Percentiles rank a stretch among this genome's conserved stretches.
Conservation (phyloP, 2,797 vertebrate species). For the Mus caroli region DNA sequence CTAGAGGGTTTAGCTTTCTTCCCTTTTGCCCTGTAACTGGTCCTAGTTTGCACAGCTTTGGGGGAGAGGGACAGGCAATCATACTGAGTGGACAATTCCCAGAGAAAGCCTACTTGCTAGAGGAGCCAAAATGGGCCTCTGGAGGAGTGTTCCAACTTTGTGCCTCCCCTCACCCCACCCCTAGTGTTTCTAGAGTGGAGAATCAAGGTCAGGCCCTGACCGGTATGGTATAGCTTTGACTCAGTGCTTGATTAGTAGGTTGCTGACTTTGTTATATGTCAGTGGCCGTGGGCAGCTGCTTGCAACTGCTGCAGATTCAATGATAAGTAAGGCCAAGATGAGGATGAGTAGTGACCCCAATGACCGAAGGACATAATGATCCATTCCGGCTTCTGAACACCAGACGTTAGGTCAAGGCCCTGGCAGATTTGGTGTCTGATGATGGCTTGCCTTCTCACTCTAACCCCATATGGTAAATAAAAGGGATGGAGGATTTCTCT, state of each 20-base stretch:
- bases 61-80: fast-evolving
- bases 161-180: background rate
- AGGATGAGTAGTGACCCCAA: fast-evolving
- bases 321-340: background rate
- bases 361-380: background rate
- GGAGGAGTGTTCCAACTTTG: background rate
- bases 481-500: background rate
- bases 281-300: background rate
- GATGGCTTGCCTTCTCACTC: background rate
- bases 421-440: background rate
- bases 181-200: background rate
- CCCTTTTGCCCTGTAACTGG: background rate
- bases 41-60: background rate
- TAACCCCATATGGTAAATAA: background rate
- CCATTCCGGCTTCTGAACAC: background rate
- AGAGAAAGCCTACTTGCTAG: background rate
- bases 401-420: background rate
- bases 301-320: background rate
- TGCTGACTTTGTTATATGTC: background rate
- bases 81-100: background rate
- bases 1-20: conserved; percentile 15
- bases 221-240: background rate
- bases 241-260: background rate
- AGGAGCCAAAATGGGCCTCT: background rate
- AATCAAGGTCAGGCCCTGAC: background rate